Evolutionary conservation across 92 coral and sea anemone genomes (phyloP), one percentile per base, ranked within the genome.

Genomic region (Metridium senile): DNA sequence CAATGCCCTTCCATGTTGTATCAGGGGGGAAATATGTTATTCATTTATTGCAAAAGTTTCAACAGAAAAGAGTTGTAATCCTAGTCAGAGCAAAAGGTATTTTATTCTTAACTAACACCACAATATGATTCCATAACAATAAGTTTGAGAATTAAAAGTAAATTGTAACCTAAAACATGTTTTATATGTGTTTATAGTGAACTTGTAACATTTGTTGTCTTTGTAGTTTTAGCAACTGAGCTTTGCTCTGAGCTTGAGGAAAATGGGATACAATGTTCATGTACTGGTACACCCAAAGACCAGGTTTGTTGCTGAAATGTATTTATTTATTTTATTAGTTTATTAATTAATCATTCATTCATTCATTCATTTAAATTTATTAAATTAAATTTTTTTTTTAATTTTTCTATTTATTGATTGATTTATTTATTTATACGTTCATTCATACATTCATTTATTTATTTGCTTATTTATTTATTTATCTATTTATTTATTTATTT

Each of bases 21-120:
- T 87, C 80, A 66, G 99, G 97, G 82, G 99, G 97, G 39, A 89
- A 89, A 47, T 87, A 34, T 81, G 90, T 87, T 53, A 91, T 89
- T 23, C 91, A 87, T 73, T 77, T 95, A 23, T 83, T 92, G 1
- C 71, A 75, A 11, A 90, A 82, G 26, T 67, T 64, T 53, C 85
- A 82, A 47, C 73, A 90, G 53, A 34, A 74, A 58, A 88, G 70
- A 68, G 70, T 88, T 0, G 39, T 91, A 9, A 75, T 91, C 52
- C 71, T 91, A 66, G 97, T 88, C 8, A 80, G 97, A 59, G 81
- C 90, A 21, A 82, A 53, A 82, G 97, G 97, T 91, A 46, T 26
- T 26, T 11, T 9, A 23, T 0, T n/a, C n/a, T n/a, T n/a, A n/a
- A n/a, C n/a, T n/a, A n/a, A n/a, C n/a, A n/a, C n/a, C n/a, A n/a